Conservation (phyloP, 2,888 invertebrate species). For the Trissolcus japonicus region DNA sequence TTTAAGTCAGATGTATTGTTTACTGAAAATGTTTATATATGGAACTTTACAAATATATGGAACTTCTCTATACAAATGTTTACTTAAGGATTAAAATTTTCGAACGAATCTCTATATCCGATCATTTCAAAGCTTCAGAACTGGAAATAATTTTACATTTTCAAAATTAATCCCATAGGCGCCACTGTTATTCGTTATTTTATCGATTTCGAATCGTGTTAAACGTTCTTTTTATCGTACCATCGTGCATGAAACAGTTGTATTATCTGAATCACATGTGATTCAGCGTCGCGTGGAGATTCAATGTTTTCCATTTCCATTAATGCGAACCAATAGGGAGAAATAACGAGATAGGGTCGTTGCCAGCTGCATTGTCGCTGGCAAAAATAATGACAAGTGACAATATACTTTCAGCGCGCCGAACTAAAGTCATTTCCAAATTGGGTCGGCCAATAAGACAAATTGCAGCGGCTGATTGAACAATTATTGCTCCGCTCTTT, state of each 20-base stretch:
- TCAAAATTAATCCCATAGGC: too few relatives aligned
- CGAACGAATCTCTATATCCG: too few relatives aligned
- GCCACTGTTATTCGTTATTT: neutral
- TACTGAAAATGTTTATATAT: too few relatives aligned
- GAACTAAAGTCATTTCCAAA: conserved; percentile 48
- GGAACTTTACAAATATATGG: too few relatives aligned
- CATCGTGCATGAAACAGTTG: conserved; percentile 32
- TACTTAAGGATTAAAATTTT: too few relatives aligned
- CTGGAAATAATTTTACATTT: too few relatives aligned
- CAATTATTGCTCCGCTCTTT: conserved; percentile 22
- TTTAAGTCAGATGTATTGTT: too few relatives aligned
- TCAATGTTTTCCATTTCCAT: conserved; percentile 60
- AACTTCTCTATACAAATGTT: too few relatives aligned
- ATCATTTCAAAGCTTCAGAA: too few relatives aligned
- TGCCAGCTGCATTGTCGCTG: conserved; percentile 57
- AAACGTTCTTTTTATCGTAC: conserved; percentile 44
- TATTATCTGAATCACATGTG: conserved; percentile 49
- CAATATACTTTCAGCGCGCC: conserved; percentile 39
- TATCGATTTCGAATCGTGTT: conserved; percentile 1
- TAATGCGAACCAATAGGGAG: conserved; percentile 58
- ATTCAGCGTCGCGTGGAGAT: conserved; percentile 47
- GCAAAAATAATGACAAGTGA: conserved; percentile 53
- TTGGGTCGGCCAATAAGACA: conserved; percentile 46
- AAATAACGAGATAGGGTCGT: conserved; percentile 59
- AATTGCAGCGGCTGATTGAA: conserved; percentile 23